Evolutionary conservation across 2,113 vertebrate genomes (phyloP).

Genomic region (Pipa parva): DNA sequence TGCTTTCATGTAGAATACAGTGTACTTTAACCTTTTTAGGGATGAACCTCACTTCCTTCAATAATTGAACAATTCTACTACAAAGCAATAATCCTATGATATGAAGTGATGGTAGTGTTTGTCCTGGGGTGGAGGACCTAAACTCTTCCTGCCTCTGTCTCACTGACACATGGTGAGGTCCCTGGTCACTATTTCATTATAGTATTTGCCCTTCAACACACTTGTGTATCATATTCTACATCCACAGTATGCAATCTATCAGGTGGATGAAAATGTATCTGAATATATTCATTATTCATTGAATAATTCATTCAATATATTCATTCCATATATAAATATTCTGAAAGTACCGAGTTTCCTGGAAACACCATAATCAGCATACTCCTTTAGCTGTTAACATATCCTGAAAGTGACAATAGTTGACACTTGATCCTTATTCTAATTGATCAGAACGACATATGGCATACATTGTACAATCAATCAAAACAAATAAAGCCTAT

Average conservation of each 20-base stretch:
- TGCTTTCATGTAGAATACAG: no score
- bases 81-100: no score
- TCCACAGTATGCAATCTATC: constrained; percentile 10
- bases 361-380: constrained; percentile 1
- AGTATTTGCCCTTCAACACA: constrained; percentile 18
- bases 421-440: constrained; percentile 28
- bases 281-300: background rate
- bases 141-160: no score
- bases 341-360: no score
- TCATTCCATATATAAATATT: no score
- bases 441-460: constrained; percentile 37
- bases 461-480: constrained; percentile 35
- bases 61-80: no score
- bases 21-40: no score
- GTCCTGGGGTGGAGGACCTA: no score
- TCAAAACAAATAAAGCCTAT: constrained; percentile 36
- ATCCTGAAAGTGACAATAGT: constrained; percentile 11
- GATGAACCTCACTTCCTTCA: no score
- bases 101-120: no score
- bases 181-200: background rate
- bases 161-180: no score
- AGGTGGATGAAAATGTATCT: constrained; percentile 28
- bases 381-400: background rate
- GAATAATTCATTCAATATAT: no score
- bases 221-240: constrained; percentile 29